phyloP scores from a whole-genome alignment of 2,113 vertebrate genomes.

The Barnardius zonarius region DNA sequence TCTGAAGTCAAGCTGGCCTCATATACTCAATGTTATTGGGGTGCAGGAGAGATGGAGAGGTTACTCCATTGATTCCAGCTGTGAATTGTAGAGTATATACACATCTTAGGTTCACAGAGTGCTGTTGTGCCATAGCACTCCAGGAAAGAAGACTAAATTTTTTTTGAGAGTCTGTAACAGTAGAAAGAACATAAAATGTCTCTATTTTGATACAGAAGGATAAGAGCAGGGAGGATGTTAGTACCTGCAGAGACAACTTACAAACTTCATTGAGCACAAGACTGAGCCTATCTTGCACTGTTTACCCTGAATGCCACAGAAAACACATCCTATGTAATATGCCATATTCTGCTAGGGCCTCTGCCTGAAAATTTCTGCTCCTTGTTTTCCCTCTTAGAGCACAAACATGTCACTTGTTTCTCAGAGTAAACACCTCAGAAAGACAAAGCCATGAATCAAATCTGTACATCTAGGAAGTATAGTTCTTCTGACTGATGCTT shows the following conservation, averaged over 20 bases:
- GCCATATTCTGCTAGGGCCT: background rate
- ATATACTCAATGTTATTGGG: background rate
- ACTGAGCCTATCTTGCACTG: background rate
- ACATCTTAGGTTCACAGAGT: accelerated
- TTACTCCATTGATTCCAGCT: background rate
- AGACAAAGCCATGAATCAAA: conserved; percentile 1
- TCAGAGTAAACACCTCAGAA: background rate
- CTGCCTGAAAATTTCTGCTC: background rate
- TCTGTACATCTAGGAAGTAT: background rate
- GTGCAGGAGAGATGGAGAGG: background rate
- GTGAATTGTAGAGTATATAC: background rate
- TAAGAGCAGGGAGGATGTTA: background rate
- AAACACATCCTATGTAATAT: background rate
- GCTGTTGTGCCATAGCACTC: background rate
- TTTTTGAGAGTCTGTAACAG: background rate
- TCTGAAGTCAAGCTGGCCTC: background rate
- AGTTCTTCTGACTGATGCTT: background rate
- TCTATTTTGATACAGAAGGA: background rate
- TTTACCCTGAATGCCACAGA: background rate
- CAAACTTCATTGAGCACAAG: background rate
- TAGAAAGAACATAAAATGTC: background rate
- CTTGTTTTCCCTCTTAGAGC: background rate
- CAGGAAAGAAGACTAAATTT: background rate
- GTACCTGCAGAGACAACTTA: background rate
- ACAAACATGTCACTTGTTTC: background rate